Evolutionary conservation across 2,797 vertebrate genomes (phyloP), one percentile per base, ranked within the genome.

Genomic region (Odontamblyopus lacepedii): DNA sequence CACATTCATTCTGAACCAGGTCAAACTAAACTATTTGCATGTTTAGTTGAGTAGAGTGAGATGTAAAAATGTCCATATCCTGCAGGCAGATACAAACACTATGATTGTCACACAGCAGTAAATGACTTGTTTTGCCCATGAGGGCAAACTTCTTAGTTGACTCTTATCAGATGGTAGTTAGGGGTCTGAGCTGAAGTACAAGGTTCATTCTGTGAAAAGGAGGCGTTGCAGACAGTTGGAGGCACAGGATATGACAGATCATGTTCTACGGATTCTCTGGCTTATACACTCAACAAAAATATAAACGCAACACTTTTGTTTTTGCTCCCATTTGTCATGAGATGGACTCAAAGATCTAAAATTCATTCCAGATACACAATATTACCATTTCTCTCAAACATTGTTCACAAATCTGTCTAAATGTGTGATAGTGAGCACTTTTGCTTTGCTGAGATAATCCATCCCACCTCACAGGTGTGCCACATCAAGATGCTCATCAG

Each of bases 121-220:
- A 6, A 12, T 30, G 15, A 27, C 26, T 29, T 59, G 23, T 59
- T 29, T 29, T 59, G 3, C 12, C 26, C 26, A 35, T n/a, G 16
- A 11, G 19, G 38, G 7, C 8, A 4, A 1, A 6, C 6, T 3
- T 26, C 4, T 48, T 29, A 29, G 4, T 65, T 2, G 30, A 2
- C 9, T 51, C 57, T 67, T 71, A 65, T 73, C 68, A 78, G 32
- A 53, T 63, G 59, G 32, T 61, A 48, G 26, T 30, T 67, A 70
- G 12, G 67, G 12, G 67, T 32, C 27, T 3, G 13, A 57, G 19
- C 32, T 13, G 13, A 12, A 74, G 27, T 65, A 23, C 19, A 9
- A 0, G 5, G 63, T 16, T 7, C 60, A 56, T 32, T 82, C 60
- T 68, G 1, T 48, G 71, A 64, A 73, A 71, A 35, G 56, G 48